A percentile compares a stretch with the other conserved stretches of the same genome.
Conservation (phyloP, 2,797 vertebrate genomes). For the Orientallactaga sibirica region DNA sequence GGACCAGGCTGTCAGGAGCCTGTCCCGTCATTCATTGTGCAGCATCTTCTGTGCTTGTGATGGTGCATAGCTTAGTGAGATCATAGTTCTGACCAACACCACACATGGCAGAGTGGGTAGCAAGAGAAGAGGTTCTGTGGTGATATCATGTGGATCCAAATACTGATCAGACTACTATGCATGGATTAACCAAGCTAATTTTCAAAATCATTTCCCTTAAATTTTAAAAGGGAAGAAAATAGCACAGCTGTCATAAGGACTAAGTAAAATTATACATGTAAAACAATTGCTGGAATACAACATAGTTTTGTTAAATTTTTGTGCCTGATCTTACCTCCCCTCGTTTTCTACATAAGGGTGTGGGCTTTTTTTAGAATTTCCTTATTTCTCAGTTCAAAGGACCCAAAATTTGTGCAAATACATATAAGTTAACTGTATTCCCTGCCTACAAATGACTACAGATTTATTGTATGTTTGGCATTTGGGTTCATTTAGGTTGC, state of each 20-base stretch:
- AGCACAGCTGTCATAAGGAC: background rate
- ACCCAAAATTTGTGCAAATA: background rate
- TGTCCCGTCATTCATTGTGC: background rate
- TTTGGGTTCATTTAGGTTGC: background rate
- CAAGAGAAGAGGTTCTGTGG: background rate
- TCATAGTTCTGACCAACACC: background rate
- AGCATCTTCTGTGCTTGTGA: background rate
- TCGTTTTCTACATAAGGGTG: background rate
- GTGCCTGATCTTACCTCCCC: background rate
- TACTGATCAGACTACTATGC: background rate
- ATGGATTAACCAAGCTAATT: background rate
- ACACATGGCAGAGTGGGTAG: fast-evolving
- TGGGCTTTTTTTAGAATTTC: background rate
- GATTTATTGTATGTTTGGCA: background rate
- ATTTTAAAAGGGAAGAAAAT: background rate
- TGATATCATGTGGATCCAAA: background rate
- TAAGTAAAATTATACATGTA: slow-evolving; percentile 15
- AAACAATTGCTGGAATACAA: background rate
- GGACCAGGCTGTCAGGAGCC: background rate
- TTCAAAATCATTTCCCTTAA: background rate
- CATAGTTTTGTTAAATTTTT: background rate
- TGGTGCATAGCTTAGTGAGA: background rate
- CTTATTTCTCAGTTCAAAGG: slow-evolving; percentile 9
- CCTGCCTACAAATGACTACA: background rate
- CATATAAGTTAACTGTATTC: background rate